Evolutionary conservation across 2,888 invertebrate species (phyloP).

Genomic region (Drosophila seclusa): DNA sequence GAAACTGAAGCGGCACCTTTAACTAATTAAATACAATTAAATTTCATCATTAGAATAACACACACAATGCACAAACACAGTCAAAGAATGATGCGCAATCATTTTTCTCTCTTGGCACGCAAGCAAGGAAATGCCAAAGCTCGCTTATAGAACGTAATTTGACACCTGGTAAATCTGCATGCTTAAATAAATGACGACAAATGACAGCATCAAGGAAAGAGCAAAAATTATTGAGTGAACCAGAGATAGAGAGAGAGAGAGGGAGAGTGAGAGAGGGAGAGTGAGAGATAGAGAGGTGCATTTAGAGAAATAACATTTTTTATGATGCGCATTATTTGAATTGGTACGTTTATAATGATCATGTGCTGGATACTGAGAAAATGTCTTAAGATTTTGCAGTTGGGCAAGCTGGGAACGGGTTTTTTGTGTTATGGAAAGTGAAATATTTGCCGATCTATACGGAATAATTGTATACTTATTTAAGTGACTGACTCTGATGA

Average conservation of each 20-base stretch:
- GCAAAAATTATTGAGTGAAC: background rate
- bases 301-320: background rate
- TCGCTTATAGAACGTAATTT: background rate
- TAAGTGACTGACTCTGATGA: background rate
- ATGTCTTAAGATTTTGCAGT: background rate
- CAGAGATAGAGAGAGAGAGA: background rate
- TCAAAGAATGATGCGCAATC: constrained; percentile 23
- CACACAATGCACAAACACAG: constrained; percentile 1
- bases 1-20: constrained; percentile 21
- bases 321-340: constrained; percentile 23
- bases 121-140: constrained; percentile 18
- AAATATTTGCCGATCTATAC: background rate
- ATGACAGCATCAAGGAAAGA: constrained; percentile 2
- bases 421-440: background rate
- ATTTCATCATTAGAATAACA: constrained; percentile 38
- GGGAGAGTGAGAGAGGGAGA: background rate
- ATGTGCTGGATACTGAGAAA: background rate
- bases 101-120: constrained; percentile 50
- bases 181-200: constrained; percentile 7
- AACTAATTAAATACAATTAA: constrained; percentile 49
- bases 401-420: background rate
- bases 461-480: background rate
- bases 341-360: constrained; percentile 7
- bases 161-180: constrained; percentile 19
- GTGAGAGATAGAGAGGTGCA: background rate